These are phyloP conservation scores for Ligdia adustata DNA, from an alignment of 2,888 invertebrate genomes.

Conservation along the genomic window DNA sequence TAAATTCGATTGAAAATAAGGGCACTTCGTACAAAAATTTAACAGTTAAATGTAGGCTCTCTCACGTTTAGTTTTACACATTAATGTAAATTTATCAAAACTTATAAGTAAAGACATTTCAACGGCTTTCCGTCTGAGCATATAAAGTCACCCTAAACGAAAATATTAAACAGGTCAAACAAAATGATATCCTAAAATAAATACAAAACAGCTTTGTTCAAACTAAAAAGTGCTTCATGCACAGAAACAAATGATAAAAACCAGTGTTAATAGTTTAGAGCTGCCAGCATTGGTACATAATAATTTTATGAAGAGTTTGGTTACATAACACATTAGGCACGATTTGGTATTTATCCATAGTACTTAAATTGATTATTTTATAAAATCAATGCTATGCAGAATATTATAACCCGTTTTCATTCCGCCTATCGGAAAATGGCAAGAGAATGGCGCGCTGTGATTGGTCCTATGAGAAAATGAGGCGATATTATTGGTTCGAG, in stretches of 20 bases:
- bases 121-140: too few relatives aligned
- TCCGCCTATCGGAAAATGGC: neutral
- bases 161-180: too few relatives aligned
- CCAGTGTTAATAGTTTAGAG: constrained; percentile 37
- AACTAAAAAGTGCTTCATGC: constrained; percentile 1
- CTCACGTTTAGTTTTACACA: too few relatives aligned
- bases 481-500: constrained; percentile 43
- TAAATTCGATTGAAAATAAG: constrained; percentile 53
- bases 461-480: constrained; percentile 41
- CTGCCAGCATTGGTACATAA: constrained; percentile 1
- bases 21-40: constrained; percentile 38
- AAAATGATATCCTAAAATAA: constrained; percentile 24
- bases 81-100: too few relatives aligned
- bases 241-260: constrained; percentile 1
- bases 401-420: too few relatives aligned
- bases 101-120: too few relatives aligned
- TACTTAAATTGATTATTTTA: too few relatives aligned
- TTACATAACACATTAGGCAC: constrained; percentile 2
- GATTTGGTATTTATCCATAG: constrained; percentile 7
- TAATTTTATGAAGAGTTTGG: neutral
- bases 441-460: constrained; percentile 36
- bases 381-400: too few relatives aligned
- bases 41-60: neutral
- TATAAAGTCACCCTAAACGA: too few relatives aligned
- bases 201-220: constrained; percentile 25